Conservation (phyloP, 1,140 invertebrate species). For the Berghia stephanieae region DNA sequence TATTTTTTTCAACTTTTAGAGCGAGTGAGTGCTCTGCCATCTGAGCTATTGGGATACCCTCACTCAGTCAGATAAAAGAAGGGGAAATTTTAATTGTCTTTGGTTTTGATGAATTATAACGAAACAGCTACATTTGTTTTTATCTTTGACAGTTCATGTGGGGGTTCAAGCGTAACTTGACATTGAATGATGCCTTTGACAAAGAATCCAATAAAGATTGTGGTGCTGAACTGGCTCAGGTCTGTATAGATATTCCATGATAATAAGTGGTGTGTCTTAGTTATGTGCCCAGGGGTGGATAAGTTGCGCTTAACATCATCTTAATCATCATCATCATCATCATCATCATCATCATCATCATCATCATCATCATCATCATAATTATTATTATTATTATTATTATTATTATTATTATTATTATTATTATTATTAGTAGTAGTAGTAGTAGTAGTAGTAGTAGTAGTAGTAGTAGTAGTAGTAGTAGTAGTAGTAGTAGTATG, state of each 20-base stretch:
- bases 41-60: background rate
- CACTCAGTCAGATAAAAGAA: too few species aligned
- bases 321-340: too few species aligned
- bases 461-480: too few species aligned
- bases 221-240: conserved; percentile 71
- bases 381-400: conserved; percentile 34
- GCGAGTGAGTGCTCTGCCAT: background rate
- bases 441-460: too few species aligned
- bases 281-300: background rate
- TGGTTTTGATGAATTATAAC: background rate
- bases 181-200: conserved; percentile 79
- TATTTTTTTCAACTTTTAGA: background rate
- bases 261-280: background rate
- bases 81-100: conserved; percentile 21
- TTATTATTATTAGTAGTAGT: too few species aligned
- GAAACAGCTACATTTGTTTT: conserved; percentile 5
- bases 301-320: too few species aligned
- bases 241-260: conserved; percentile 36
- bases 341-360: too few species aligned
- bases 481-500: too few species aligned
- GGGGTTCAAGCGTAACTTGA: conserved; percentile 79
- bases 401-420: conserved; percentile 10
- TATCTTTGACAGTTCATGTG: conserved; percentile 73
- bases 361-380: conserved; percentile 43
- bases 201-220: conserved; percentile 77